A percentile compares a stretch with the other conserved stretches of the same genome.
These are phyloP conservation scores for Oscheius onirici DNA, from an alignment of 2,888 invertebrate genomes.

Conservation along the genomic window DNA sequence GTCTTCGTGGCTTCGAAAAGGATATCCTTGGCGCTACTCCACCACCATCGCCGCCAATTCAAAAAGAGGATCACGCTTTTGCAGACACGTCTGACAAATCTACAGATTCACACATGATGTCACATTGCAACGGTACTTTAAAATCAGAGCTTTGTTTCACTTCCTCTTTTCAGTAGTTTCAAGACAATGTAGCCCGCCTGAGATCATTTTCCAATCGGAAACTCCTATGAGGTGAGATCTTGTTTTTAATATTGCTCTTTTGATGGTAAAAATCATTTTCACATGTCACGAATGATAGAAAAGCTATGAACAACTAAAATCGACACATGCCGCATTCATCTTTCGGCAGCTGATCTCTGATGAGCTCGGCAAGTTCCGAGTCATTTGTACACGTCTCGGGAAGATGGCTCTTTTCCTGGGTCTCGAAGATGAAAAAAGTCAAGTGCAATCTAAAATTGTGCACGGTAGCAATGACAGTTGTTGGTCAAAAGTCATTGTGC, in stretches of 20 bases:
- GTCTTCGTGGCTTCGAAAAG: conserved; percentile 79
- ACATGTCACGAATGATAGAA: not conserved
- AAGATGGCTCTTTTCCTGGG: not conserved
- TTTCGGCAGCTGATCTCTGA: conserved; percentile 20
- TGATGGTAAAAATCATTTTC: not conserved
- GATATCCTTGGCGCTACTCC: conserved; percentile 56
- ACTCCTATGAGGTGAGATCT: not conserved
- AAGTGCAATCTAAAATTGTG: too few relatives aligned
- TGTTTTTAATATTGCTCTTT: not conserved
- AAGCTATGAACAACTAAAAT: conserved; percentile 22
- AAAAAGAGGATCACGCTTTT: conserved; percentile 13
- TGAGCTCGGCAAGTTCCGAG: conserved; percentile 20
- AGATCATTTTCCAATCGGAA: conserved; percentile 26
- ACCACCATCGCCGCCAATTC: conserved; percentile 30
- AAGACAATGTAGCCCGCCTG: conserved; percentile 20
- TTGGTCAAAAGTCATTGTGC: too few relatives aligned
- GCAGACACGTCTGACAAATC: not conserved
- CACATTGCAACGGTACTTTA: conserved; percentile 17
- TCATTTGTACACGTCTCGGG: conserved; percentile 20
- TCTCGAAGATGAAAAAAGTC: too few relatives aligned
- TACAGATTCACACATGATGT: conserved; percentile 15
- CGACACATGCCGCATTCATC: conserved; percentile 25
- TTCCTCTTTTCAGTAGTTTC: not conserved
- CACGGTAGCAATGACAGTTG: too few relatives aligned
- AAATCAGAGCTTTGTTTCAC: not conserved